Conservation (phyloP, 2,113 vertebrate species). For the Carettochelys insculpta region DNA sequence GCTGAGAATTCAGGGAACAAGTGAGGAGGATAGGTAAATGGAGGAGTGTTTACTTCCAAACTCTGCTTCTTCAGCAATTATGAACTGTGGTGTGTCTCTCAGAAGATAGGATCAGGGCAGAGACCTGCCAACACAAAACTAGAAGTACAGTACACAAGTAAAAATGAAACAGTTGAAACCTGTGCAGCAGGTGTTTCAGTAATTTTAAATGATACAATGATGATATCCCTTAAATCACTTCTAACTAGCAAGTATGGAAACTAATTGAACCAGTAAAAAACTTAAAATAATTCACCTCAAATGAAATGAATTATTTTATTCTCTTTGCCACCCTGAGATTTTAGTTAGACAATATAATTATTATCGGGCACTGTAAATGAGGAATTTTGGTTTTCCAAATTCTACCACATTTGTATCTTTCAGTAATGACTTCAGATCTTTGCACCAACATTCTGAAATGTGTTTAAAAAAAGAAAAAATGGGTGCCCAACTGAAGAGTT, state of each 20-base stretch:
- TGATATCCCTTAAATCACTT: background rate
- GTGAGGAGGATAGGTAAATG: background rate
- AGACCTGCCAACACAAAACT: background rate
- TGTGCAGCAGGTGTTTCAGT: background rate
- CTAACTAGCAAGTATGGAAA: background rate
- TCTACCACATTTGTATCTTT: background rate
- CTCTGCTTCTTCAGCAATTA: no score
- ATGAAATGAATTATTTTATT: constrained; percentile 2
- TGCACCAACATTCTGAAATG: background rate
- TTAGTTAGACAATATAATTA: constrained; percentile 6
- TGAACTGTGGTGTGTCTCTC: no score
- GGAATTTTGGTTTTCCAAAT: constrained; percentile 8
- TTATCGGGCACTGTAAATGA: background rate
- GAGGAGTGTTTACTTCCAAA: no score
- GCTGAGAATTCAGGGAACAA: background rate
- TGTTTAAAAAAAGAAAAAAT: background rate
- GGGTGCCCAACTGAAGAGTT: background rate
- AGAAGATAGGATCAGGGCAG: background rate
- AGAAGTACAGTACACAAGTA: background rate
- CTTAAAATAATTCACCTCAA: constrained; percentile 8
- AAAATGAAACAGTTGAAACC: background rate
- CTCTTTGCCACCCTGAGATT: background rate
- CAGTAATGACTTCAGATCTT: background rate
- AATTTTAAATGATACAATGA: background rate
- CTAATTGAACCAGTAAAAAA: background rate